These are phyloP conservation scores for Siderastrea radians DNA, from an alignment of 92 coral and sea anemone species.

Conservation along the genomic window DNA sequence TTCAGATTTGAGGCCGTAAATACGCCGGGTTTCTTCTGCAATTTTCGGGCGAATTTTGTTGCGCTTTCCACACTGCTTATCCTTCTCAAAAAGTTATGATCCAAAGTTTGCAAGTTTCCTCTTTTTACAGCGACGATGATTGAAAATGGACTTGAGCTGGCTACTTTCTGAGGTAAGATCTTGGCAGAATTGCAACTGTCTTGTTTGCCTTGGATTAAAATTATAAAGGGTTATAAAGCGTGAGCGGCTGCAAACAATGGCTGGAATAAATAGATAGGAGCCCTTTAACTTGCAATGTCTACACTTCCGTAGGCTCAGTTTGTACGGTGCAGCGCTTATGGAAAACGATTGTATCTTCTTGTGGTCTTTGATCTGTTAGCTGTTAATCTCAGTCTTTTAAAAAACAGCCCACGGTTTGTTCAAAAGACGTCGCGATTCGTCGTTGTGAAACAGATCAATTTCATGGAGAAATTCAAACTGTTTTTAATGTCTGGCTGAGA, in stretches of 20 bases:
- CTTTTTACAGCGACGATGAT: slow-evolving; percentile 22
- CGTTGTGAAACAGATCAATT: slow-evolving; percentile 18
- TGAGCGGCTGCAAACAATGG: slow-evolving; percentile 34
- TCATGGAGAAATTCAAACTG: slow-evolving; percentile 47
- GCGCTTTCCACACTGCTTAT: slow-evolving; percentile 11
- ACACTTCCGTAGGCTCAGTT: neutral
- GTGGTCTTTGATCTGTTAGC: slow-evolving; percentile 48
- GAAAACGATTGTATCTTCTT: slow-evolving; percentile 9
- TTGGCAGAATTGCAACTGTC: neutral
- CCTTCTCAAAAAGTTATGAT: slow-evolving; percentile 29
- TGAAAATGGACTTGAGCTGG: slow-evolving; percentile 43
- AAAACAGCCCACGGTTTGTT: slow-evolving; percentile 21
- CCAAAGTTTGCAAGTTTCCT: slow-evolving; percentile 8
- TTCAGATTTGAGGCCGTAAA: slow-evolving; percentile 53
- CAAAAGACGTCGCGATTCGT: slow-evolving; percentile 13
- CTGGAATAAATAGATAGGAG: slow-evolving; percentile 20
- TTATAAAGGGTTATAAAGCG: slow-evolving; percentile 1
- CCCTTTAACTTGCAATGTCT: slow-evolving; percentile 20
- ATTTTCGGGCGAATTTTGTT: slow-evolving; percentile 23
- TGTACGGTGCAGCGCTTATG: neutral
- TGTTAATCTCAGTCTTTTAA: slow-evolving; percentile 20
- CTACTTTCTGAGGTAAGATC: slow-evolving; percentile 45
- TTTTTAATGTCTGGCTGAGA: slow-evolving; percentile 26
- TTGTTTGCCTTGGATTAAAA: slow-evolving; percentile 21
- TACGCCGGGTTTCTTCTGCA: slow-evolving; percentile 34